Conservation (phyloP, 1,140 invertebrate species). For the Rhopalosiphum maidis region DNA sequence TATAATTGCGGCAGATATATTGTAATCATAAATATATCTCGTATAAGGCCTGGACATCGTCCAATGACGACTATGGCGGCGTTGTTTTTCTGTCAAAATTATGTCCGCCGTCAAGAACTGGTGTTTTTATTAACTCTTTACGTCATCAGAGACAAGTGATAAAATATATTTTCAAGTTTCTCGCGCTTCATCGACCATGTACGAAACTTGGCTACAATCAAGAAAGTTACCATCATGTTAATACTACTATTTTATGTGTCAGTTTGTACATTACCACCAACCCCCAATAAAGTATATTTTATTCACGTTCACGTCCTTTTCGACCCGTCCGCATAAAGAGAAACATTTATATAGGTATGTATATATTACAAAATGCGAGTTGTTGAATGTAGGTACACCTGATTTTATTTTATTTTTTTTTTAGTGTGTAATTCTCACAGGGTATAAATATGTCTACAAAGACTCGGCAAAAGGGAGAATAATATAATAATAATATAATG, state of each 20-base stretch:
- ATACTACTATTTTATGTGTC: neutral
- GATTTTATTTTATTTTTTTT: constrained; percentile 36
- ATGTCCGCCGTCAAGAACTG: constrained; percentile 8
- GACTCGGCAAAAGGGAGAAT: neutral
- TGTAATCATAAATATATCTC: neutral
- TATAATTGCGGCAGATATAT: neutral
- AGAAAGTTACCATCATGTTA: neutral
- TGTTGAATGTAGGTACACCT: constrained; percentile 40
- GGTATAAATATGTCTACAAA: neutral
- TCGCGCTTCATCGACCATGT: neutral
- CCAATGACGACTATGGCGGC: neutral
- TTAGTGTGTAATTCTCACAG: neutral
- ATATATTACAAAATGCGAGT: neutral
- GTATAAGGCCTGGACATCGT: neutral
- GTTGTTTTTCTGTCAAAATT: constrained; percentile 30
- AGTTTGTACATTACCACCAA: too few relatives aligned
- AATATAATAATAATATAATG: neutral
- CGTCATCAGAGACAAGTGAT: neutral
- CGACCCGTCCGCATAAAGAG: neutral
- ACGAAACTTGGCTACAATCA: neutral
- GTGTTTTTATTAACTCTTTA: constrained; percentile 43
- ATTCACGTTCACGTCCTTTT: neutral
- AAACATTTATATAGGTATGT: neutral
- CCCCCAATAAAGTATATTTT: neutral
- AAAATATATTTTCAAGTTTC: neutral